These are phyloP conservation scores for Iphiclides podalirius DNA, from an alignment of 2,888 invertebrate species.

Conservation along the genomic window DNA sequence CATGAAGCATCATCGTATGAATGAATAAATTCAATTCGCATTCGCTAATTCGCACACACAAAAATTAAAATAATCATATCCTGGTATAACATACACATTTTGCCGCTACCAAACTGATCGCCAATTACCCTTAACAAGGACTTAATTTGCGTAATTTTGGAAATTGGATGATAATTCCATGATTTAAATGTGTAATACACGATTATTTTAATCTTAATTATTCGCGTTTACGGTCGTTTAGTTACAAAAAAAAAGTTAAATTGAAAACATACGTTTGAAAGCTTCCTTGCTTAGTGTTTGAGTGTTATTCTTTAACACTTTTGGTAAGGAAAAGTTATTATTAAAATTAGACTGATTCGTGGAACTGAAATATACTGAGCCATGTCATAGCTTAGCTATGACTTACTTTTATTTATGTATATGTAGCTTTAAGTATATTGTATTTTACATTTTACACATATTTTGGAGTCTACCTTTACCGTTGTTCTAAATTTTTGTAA, in stretches of 20 bases:
- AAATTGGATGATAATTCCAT: constrained; percentile 40
- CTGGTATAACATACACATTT: constrained; percentile 12
- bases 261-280: background rate
- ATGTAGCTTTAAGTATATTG: too few relatives aligned
- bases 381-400: too few relatives aligned
- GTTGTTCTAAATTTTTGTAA: too few relatives aligned
- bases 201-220: constrained; percentile 48
- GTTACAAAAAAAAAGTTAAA: constrained; percentile 37
- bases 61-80: constrained; percentile 13
- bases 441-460: too few relatives aligned
- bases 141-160: constrained; percentile 41
- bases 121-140: constrained; percentile 25
- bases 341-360: too few relatives aligned
- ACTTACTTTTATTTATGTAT: too few relatives aligned
- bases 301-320: too few relatives aligned
- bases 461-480: too few relatives aligned
- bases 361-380: too few relatives aligned
- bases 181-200: constrained; percentile 42
- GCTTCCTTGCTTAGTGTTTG: background rate
- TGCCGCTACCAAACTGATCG: constrained; percentile 8
- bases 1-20: background rate
- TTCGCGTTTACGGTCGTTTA: constrained; percentile 38
- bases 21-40: constrained; percentile 40
- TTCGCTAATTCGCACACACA: constrained; percentile 48
- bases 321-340: too few relatives aligned